Evolutionary conservation across 2,888 invertebrate genomes (phyloP).

Genomic region (Heteromurus nitidus): DNA sequence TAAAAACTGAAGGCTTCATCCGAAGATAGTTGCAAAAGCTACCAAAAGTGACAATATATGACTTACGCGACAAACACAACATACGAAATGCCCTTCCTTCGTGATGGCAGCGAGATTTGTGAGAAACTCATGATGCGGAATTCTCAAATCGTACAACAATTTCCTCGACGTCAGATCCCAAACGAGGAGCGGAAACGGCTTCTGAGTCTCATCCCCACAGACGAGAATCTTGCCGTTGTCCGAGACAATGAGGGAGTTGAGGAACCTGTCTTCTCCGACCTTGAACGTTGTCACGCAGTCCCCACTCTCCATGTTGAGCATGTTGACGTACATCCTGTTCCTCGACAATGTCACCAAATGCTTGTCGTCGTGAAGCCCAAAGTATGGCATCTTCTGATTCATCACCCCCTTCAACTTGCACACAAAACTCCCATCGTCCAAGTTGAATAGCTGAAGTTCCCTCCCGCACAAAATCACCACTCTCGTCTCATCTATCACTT

Average conservation of each 20-base stretch:
- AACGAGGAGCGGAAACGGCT: constrained; percentile 91
- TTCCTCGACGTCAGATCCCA: constrained; percentile 91
- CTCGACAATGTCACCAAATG: constrained; percentile 89
- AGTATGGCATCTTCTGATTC: constrained; percentile 95
- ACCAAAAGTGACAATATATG: neutral
- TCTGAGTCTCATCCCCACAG: constrained; percentile 94
- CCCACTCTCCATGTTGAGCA: constrained; percentile 88
- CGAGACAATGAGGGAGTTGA: constrained; percentile 90
- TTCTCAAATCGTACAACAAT: constrained; percentile 89
- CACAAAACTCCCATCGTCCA: constrained; percentile 83
- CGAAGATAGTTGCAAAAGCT: neutral
- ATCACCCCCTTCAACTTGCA: constrained; percentile 89
- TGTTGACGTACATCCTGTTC: constrained; percentile 92
- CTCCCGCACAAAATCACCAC: constrained; percentile 88
- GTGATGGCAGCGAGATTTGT: constrained; percentile 90
- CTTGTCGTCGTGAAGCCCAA: constrained; percentile 86
- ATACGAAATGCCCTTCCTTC: constrained; percentile 83
- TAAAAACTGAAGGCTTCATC: neutral
- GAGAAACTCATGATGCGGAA: constrained; percentile 91
- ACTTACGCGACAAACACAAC: constrained; percentile 78
- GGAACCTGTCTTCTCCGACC: constrained; percentile 88
- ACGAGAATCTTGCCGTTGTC: constrained; percentile 91
- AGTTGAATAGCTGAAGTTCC: constrained; percentile 87
- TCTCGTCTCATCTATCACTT: constrained; percentile 82
- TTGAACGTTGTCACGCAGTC: constrained; percentile 91